These are phyloP conservation scores for Sterrhoptilus dennistouni DNA, from an alignment of 2,113 vertebrate species.

Conservation along the genomic window DNA sequence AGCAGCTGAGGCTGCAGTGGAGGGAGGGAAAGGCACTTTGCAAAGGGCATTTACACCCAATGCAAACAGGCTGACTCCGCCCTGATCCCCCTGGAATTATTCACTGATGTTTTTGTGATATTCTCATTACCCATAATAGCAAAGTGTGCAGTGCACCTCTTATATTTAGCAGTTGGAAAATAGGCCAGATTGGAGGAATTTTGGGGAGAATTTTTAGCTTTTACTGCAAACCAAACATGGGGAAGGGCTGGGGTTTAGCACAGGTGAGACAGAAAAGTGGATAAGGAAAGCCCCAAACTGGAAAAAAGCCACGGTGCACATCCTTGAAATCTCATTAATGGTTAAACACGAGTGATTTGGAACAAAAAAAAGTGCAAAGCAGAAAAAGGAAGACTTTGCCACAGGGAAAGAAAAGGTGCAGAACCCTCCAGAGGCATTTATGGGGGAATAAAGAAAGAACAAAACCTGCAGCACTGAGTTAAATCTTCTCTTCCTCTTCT, in stretches of 20 bases:
- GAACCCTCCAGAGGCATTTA: background rate
- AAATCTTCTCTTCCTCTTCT: background rate
- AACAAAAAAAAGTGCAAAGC: background rate
- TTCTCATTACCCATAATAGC: background rate
- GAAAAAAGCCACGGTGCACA: background rate
- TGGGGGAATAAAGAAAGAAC: background rate
- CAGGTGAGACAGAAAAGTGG: background rate
- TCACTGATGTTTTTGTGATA: fast-evolving
- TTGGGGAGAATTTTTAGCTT: background rate
- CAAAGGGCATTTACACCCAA: background rate
- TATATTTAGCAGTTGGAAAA: background rate
- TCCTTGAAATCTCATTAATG: background rate
- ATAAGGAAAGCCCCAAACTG: background rate
- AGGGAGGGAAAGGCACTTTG: background rate
- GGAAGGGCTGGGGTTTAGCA: background rate
- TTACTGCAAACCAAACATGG: background rate
- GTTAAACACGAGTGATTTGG: background rate
- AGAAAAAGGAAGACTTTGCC: background rate
- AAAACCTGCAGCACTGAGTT: background rate
- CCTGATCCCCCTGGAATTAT: fast-evolving
- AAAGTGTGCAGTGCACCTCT: background rate
- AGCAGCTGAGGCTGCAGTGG: background rate
- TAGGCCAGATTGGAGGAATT: fast-evolving
- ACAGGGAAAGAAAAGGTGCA: background rate
- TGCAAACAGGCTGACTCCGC: background rate